A percentile compares a stretch with the other conserved stretches of the same genome.
Evolutionary conservation across 2,888 invertebrate species (phyloP).

Genomic region (Lycophotia porphyrea): DNA sequence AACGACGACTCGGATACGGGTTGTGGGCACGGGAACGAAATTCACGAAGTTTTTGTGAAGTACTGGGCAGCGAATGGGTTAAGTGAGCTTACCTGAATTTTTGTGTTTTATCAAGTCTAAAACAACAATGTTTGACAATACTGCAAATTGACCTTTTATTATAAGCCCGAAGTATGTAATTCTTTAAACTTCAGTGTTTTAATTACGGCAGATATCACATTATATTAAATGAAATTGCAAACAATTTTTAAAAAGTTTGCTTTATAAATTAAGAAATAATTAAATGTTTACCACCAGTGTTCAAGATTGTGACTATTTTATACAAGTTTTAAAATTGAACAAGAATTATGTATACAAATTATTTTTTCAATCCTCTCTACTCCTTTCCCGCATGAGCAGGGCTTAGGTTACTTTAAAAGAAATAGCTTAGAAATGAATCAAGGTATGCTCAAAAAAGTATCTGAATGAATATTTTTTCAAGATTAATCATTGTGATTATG

Average conservation of each 20-base stretch:
- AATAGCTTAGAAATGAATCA: background rate
- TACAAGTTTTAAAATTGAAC: background rate
- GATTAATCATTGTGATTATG: background rate
- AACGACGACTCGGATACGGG: no score
- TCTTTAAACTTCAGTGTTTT: background rate
- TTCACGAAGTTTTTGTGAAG: no score
- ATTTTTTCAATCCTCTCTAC: background rate
- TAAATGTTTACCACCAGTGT: background rate
- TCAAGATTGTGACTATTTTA: background rate
- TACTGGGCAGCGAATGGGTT: no score
- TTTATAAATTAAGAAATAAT: background rate
- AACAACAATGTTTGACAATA: conserved; percentile 9
- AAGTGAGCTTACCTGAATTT: background rate
- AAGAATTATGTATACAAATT: no score
- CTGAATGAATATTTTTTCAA: background rate
- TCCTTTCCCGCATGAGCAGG: conserved; percentile 11
- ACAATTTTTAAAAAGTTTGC: background rate
- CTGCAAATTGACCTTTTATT: background rate
- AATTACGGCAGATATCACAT: background rate
- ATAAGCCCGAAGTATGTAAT: background rate
- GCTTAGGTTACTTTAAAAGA: background rate
- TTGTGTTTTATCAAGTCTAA: background rate
- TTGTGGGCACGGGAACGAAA: no score
- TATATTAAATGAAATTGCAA: background rate
- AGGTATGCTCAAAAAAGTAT: background rate